Base-by-base conservation (phyloP, 2,888 invertebrate species). In the Ellobium chinense region DNA sequence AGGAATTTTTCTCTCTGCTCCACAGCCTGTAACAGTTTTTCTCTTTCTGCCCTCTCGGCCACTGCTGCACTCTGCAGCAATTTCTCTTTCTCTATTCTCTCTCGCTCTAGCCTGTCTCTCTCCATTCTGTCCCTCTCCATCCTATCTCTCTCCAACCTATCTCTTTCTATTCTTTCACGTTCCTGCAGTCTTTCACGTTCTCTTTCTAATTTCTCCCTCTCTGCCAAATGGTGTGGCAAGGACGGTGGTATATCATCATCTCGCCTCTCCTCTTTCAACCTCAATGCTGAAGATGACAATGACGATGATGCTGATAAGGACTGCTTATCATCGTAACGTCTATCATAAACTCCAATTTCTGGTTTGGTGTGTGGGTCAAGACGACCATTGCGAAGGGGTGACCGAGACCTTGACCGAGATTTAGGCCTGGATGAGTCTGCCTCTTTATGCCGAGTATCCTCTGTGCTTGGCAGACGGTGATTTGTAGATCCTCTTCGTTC, bases 361-460 rank as follows among this genome's bases (percentile, higher is more conserved):
- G 87, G 82, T 78, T 90, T 90, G 39, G 79, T 78, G 39, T 70
- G 78, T 14, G 85, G 84, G 76, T 89, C 90, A 54, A 88, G 70
- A 31, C 89, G 84, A 9, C 89, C 89, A 82, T 90, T 89, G 63
- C 89, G 84, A 72, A 90, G 83, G 0, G 89, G 90, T 36, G 89
- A 90, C 31, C 89, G 78, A 69, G 90, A 90, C 75, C 90, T 70
- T 54, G 89, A 87, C 14, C 89, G 82, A 60, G 89, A 88, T 39
- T 83, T 83, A 9, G 84, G 82, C 9, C 85, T 81, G 36, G 76
- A 72, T 0, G 54, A 39, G 0, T 65, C 65, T 7, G 24, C 1
- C 29, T 65, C 56, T 60, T 66, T 68, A 37, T 80, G 74, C 9
- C 80, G 29, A 56, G 9, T 7, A 18, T 80, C 80, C 18, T 80